phyloP scores from a whole-genome alignment of 2,888 invertebrate species.

The Drosophila meridionalis region DNA sequence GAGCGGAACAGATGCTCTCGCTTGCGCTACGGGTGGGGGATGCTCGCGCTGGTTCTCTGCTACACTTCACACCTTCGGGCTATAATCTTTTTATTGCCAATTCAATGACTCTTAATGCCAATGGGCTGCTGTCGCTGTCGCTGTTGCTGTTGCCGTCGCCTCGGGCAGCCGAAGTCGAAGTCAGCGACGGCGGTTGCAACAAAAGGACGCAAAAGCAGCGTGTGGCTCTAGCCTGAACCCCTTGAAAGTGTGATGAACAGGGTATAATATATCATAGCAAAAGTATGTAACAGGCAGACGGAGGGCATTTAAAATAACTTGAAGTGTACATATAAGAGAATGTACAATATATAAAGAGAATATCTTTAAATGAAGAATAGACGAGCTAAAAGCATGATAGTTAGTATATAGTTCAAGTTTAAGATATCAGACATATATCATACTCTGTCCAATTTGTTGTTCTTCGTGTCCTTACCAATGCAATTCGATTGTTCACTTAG shows the following conservation, averaged over 20 bases:
- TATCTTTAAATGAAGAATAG: no score
- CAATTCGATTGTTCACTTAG: neutral
- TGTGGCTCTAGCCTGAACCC: conserved; percentile 18
- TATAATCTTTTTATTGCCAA: conserved; percentile 82
- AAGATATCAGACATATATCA: no score
- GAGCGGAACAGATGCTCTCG: conserved; percentile 27
- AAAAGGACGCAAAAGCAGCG: neutral
- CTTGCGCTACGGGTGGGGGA: conserved; percentile 20
- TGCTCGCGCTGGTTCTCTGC: conserved; percentile 43
- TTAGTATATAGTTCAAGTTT: neutral
- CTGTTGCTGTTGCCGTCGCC: conserved; percentile 45
- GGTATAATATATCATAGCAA: neutral
- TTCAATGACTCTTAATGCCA: conserved; percentile 75
- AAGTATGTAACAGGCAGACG: neutral
- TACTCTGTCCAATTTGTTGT: no score
- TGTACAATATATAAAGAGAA: neutral
- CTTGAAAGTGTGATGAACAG: neutral
- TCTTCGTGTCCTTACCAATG: neutral
- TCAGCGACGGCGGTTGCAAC: conserved; percentile 14
- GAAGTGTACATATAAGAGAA: neutral
- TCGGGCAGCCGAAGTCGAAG: conserved; percentile 63
- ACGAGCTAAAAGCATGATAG: neutral
- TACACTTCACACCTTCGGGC: conserved; percentile 81
- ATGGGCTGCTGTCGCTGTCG: conserved; percentile 30
- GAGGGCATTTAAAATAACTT: neutral